Base-by-base conservation (phyloP, 2,113 vertebrate species). In the Pycnonotus jocosus region DNA sequence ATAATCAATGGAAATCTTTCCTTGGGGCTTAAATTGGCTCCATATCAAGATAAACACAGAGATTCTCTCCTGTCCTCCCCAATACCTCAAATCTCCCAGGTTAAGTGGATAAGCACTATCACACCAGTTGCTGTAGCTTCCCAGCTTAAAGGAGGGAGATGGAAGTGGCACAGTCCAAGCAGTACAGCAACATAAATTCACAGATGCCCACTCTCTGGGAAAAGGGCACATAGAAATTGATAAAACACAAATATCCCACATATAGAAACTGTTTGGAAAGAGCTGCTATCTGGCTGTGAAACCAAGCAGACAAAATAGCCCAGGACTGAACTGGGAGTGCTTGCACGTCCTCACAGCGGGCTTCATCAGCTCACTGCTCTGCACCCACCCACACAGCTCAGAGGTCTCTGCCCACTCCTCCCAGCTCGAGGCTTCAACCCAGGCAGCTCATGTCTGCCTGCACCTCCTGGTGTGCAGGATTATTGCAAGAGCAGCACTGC, bases 1-100 rank as follows among this genome's bases (percentile, higher is more conserved):
- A 77, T 24, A 77, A 91, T 86, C 54, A 96, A 15, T 81, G 35
- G 30, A 89, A 89, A 71, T 66, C 47, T 66, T 94, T 79, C 81
- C 33, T 86, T 54, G 30, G 21, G 27, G 48, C 24, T 87, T 86
- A 62, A 70, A 81, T 14, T 44, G 23, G 7, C 38, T 81, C 18
- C 3, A 3, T 65, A 45, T 57, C 15, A 77, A 76, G 42, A 80
- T 14, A 54, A 30, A 68, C 9, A n/a, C 6, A 57, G 0, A 88
- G 21, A 53, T 72, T 76, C 21, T 28, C 22, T 35, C 27, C 40
- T 64, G 37, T 51, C 16, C 50, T 68, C 20, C 21, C 16, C 24
- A 28, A 1, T 18, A 24, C 15, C 42, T 50, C 47, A 74, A 86
- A 53, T 47, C n/a, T 51, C 24, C 54, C 42, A 23, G 83, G 51